Percentiles rank a stretch among this genome's conserved stretches.
Conservation (phyloP, 92 coral and sea anemone species). For the Isaurus tuberculatus region DNA sequence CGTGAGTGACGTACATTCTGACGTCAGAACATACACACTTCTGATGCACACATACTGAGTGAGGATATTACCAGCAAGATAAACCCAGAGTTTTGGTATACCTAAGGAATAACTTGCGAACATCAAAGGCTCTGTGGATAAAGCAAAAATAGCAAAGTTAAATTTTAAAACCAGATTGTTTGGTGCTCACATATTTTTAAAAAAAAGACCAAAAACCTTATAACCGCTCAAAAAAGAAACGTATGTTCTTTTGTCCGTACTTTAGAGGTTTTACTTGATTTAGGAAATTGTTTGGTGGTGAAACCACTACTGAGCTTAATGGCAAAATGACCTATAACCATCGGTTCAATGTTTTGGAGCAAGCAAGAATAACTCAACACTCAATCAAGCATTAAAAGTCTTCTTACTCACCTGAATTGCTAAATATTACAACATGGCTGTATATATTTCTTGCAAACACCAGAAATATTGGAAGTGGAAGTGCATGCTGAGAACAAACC, state of each 20-base stretch:
- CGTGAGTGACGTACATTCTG: slow-evolving; percentile 93
- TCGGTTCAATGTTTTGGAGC: too few species aligned
- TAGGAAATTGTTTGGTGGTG: too few species aligned
- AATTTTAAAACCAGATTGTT: not conserved
- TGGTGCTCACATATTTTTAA: too few species aligned
- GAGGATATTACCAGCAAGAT: slow-evolving; percentile 83
- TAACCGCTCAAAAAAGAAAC: too few species aligned
- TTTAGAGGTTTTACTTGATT: too few species aligned
- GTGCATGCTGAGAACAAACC: slow-evolving; percentile 70
- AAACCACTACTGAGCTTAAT: too few species aligned
- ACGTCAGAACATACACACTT: slow-evolving; percentile 90
- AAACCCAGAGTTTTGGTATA: slow-evolving; percentile 92
- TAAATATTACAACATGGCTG: slow-evolving; percentile 79
- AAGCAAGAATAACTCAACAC: too few species aligned
- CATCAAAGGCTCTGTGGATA: slow-evolving; percentile 74
- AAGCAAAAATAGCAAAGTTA: not conserved
- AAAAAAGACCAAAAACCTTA: too few species aligned
- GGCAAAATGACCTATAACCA: too few species aligned
- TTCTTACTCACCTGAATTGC: slow-evolving; percentile 86
- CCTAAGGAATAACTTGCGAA: slow-evolving; percentile 58
- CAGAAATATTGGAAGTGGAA: slow-evolving; percentile 88
- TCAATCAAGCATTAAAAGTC: too few species aligned
- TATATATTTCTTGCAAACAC: slow-evolving; percentile 78
- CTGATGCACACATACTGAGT: slow-evolving; percentile 94
- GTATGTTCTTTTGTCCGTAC: too few species aligned